Evolutionary conservation across 2,797 vertebrate genomes (phyloP).

Genomic region (Notoglanidium macrostoma): DNA sequence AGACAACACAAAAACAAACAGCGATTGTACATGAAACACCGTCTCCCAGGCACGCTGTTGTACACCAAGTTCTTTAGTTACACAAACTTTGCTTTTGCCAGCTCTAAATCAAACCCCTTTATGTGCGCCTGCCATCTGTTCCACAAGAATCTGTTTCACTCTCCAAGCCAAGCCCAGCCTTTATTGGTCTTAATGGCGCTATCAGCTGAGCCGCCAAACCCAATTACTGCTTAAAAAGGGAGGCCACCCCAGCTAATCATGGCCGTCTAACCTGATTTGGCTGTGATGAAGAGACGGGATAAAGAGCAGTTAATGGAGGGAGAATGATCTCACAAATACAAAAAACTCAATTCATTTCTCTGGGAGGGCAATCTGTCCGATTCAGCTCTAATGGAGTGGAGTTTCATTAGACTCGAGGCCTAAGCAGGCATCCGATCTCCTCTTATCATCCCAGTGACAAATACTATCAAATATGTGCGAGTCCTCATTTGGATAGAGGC

Average conservation of each 20-base stretch:
- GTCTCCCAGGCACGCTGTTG: constrained; percentile 24
- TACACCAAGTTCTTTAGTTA: constrained; percentile 74
- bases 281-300: constrained; percentile 87
- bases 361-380: constrained; percentile 86
- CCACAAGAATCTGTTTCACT: constrained; percentile 85
- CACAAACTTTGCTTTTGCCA: constrained; percentile 82
- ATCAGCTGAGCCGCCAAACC: constrained; percentile 87
- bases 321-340: constrained; percentile 89
- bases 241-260: constrained; percentile 86
- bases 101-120: constrained; percentile 74
- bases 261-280: constrained; percentile 84
- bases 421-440: constrained; percentile 73
- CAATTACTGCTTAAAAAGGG: constrained; percentile 86
- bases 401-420: constrained; percentile 85
- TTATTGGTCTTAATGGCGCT: constrained; percentile 87
- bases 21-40: constrained; percentile 19
- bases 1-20: constrained; percentile 19
- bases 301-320: constrained; percentile 89
- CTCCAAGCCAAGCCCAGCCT: constrained; percentile 81
- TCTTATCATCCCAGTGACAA: constrained; percentile 80
- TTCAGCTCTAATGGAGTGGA: constrained; percentile 86
- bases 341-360: constrained; percentile 91
- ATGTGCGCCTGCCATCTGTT: constrained; percentile 80
- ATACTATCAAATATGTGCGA: constrained; percentile 57
- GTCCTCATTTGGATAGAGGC: constrained; percentile 47